Conservation (phyloP, 1,140 invertebrate genomes). For the Procambarus clarkii region DNA sequence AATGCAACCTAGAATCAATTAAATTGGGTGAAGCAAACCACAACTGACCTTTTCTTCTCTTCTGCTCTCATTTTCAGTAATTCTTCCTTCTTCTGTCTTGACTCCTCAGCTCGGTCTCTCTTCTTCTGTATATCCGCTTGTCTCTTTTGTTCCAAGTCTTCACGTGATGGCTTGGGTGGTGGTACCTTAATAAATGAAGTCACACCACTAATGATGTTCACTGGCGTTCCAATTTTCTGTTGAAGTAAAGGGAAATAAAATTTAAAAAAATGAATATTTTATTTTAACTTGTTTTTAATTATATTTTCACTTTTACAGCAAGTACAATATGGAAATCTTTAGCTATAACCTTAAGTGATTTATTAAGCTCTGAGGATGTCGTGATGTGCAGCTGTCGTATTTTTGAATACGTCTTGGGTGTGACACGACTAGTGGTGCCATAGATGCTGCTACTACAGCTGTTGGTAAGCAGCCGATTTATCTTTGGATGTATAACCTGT, state of each 20-base stretch:
- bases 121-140: slow-evolving; percentile 56
- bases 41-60: slow-evolving; percentile 54
- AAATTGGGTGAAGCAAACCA: too few relatives aligned
- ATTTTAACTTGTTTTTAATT: too few relatives aligned
- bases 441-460: too few relatives aligned
- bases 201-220: slow-evolving; percentile 47
- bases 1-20: too few relatives aligned
- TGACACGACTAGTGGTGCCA: neutral
- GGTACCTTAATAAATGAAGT: slow-evolving; percentile 51
- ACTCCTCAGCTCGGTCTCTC: slow-evolving; percentile 64
- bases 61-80: slow-evolving; percentile 38
- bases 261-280: neutral
- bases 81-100: slow-evolving; percentile 65
- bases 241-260: too few relatives aligned
- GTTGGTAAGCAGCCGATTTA: neutral
- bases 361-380: neutral
- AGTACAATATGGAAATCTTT: neutral
- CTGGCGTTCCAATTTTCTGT: slow-evolving; percentile 12
- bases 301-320: too few relatives aligned
- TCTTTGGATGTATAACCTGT: neutral
- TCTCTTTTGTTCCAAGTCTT: slow-evolving; percentile 59
- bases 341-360: neutral
- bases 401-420: neutral
- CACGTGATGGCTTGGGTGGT: slow-evolving; percentile 38
- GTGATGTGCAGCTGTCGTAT: neutral